Base-by-base conservation (phyloP, 2,113 vertebrate species). In the Colaptes auratus region DNA sequence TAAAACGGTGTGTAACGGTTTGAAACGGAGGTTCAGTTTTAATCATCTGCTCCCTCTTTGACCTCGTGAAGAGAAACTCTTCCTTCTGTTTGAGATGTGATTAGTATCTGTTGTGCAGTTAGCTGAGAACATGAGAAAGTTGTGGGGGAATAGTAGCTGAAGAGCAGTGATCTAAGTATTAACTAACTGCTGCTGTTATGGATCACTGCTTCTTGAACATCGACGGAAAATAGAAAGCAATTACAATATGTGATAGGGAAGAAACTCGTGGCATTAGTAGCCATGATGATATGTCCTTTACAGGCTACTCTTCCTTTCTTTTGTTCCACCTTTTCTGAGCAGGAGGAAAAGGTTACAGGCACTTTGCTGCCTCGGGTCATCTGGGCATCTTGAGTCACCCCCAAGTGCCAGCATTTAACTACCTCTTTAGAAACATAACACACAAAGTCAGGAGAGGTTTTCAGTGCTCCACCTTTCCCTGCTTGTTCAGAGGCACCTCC, bases 161-260 rank as follows among this genome's bases (percentile, higher is more conserved):
- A 88, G 25, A 3, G 3, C 28, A 36, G 48, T 65, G 82, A 78
- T 75, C 72, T 86, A 81, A 86, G 65, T 70, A 71, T 92, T 89
- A 88, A 93, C 80, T 91, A 92, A 89, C 88, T 77, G 48, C 53
- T 73, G 3, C 56, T 92, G 92, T 85, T 77, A 56, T 53, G 78
- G 64, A 77, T 96, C 72, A 39, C 59, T 94, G 36, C 52, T 80
- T 90, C 72, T 86, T 88, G 81, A 86, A 53, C 52, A 65, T 65
- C 8, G 9, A 25, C 33, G 88, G 74, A 35, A 88, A 91, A 93
- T 8, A 64, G 56, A 80, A 59, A 71, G 60, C n/a, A 89, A n/a
- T 83, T 74, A 39, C 20, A 55, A 5, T 59, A 42, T 18, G 48
- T 58, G 58, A 61, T 44, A 78, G 65, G 42, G 44, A 80, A 81